Evolutionary conservation across 2,888 invertebrate genomes (phyloP), one percentile per base, ranked within the genome.

Genomic region (Hemicrepidius hirtus): DNA sequence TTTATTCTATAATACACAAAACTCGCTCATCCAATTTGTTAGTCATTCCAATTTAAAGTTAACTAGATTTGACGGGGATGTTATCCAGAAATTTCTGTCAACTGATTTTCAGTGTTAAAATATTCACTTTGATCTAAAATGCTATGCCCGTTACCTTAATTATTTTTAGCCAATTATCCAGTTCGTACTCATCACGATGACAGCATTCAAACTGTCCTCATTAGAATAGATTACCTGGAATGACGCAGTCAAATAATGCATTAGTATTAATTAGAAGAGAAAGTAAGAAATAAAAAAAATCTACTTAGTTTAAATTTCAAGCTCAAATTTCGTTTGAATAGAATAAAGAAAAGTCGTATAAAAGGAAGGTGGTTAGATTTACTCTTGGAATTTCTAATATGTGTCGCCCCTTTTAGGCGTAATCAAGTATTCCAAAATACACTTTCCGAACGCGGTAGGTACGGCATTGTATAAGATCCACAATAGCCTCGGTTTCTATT

Each of bases 391-490:
- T 53, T 62, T 68, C 57, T 68, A 72, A 72, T 68, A 63, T 55
- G 41, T 67, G 63, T 68, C 65, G 44, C 40, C 67, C 67, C 46
- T 63, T 67, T 67, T 55, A 46, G 32, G 62, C 40, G 68, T 73
- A 73, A 73, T 73, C 69, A 69, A 69, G 69, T 73, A 73, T 69
- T 73, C 73, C 64, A 70, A 74, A 70, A 67, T 74, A 74, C 70
- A 74, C 63, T 74, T 74, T 74, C 70, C 53, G 67, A 53, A 68
- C 32, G 55, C 41, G 66, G 66, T 67, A 70, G 49, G 70, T 67
- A 63, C 46, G 32, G 37, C 60, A 70, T 74, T 74, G 67, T 74
- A 69, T 63, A 68, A 60, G 74, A 66, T 69, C 57, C 68, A 75
- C 75, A 75, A 75, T 75, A 66, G 69, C 73, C 72, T 57, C 60